Conservation (phyloP, 2,888 invertebrate genomes). For the Conops quadrifasciatus region DNA sequence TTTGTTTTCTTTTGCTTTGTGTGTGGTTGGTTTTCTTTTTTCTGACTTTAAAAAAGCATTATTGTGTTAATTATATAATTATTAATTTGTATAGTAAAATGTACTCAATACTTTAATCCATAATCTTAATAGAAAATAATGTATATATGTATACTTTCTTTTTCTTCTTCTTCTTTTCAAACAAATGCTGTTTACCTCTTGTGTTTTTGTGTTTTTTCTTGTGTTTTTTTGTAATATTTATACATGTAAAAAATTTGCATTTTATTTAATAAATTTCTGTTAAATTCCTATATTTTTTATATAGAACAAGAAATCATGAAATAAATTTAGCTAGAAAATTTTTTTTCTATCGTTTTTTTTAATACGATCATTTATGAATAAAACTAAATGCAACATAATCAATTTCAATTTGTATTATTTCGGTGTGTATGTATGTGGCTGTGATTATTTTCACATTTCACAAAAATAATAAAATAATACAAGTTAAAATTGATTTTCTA, state of each 20-base stretch:
- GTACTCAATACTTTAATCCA: conserved; percentile 16
- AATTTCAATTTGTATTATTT: not conserved
- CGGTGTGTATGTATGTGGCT: not conserved
- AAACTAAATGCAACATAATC: not conserved
- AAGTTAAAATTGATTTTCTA: conserved; percentile 11
- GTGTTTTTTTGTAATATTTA: not conserved
- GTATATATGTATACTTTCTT: not conserved
- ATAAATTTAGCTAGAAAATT: not conserved
- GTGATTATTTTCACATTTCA: not conserved
- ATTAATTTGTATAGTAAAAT: not conserved
- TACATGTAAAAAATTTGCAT: not conserved
- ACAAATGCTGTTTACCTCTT: not conserved
- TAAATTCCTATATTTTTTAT: conserved; percentile 1
- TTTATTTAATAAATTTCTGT: not conserved
- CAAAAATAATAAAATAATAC: conserved; percentile 13
- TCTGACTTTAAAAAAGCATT: too few relatives aligned
- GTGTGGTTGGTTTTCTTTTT: too few relatives aligned
- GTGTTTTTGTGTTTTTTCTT: not conserved
- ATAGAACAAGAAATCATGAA: not conserved
- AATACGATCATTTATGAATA: not conserved
- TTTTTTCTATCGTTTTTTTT: not conserved
- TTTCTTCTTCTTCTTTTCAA: not conserved
- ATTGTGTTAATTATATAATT: too few relatives aligned
- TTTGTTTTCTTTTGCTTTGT: conserved; percentile 1
- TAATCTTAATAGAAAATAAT: not conserved